Conservation (phyloP, 2,888 invertebrate species). For the Coremacera marginata region DNA sequence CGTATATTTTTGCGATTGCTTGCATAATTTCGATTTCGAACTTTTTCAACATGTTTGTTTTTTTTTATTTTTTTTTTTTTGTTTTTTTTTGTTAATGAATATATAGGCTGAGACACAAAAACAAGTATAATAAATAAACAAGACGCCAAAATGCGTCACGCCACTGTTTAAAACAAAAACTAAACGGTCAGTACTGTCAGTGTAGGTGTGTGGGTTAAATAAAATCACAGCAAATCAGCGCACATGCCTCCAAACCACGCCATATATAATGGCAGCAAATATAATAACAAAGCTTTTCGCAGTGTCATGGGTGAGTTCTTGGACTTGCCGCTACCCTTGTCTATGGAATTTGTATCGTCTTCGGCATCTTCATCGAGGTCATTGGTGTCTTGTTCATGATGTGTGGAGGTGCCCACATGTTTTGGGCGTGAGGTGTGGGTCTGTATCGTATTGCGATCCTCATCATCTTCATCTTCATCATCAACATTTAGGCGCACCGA, state of each 20-base stretch:
- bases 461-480: conserved; percentile 60
- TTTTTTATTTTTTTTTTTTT: too few species aligned
- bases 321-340: conserved; percentile 46
- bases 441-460: conserved; percentile 52
- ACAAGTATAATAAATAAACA: too few species aligned
- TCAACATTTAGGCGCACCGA: conserved; percentile 58
- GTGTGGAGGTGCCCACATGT: conserved; percentile 50
- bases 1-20: conserved; percentile 33
- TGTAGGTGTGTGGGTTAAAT: too few species aligned
- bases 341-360: conserved; percentile 47
- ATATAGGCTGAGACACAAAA: too few species aligned
- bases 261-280: conserved; percentile 84
- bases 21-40: too few species aligned
- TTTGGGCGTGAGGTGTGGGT: conserved; percentile 60
- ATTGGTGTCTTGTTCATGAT: conserved; percentile 40
- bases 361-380: conserved; percentile 54
- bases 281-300: conserved; percentile 73
- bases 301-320: conserved; percentile 57
- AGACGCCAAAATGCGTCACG: too few species aligned
- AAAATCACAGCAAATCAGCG: conserved; percentile 84
- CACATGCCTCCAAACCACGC: conserved; percentile 88
- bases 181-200: too few species aligned
- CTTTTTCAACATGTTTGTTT: too few species aligned
- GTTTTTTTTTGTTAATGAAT: too few species aligned
- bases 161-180: too few species aligned